Evolutionary conservation across 2,797 vertebrate genomes (phyloP), one percentile per base, ranked within the genome.

Genomic region (Chanos chanos): DNA sequence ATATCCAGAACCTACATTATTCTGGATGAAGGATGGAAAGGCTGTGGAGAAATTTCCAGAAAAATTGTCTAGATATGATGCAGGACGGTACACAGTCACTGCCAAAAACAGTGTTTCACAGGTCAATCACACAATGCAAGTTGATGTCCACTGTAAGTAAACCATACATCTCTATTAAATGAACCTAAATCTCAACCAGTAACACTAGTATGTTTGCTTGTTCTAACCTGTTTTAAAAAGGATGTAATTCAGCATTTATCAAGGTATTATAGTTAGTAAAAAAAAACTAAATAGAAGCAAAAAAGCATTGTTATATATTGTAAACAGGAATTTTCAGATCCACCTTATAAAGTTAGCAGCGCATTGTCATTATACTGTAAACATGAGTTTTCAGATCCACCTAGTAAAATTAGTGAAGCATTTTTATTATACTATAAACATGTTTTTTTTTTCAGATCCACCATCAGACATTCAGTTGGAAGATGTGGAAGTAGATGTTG

Each of bases 71-170:
- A 81, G 68, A 72, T 12, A 1, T 0, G 61, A 85, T 15, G 13
- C 62, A 4, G 87, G 87, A 12, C 68, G 69, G 16, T 86, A 86
- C 61, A 1, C 6, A 12, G 5, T 87, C 56, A 33, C 1, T 8
- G 79, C 78, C 50, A 60, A n/a, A 30, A 86, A 55, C 47, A 1
- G 0, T 0, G 0, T n/a, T 2, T 10, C 31, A 28, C 51, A 0
- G 7, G 53, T 48, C 34, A 75, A 0, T 8, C 0, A 24, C 15
- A 74, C 57, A 10, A 2, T 87, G 39, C 68, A 84, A 0, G 63
- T 89, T 5, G 34, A 13, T n/a, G 71, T 89, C 9, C 0, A 18
- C 3, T 89, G 86, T 88, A 73, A 77, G 85, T 81, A 9, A 48
- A 12, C n/a, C 1, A 10, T 28, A 27, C 28, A 6, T 28, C 24